Evolutionary conservation across 2,888 invertebrate species (phyloP).

Genomic region (Philonicus albiceps): DNA sequence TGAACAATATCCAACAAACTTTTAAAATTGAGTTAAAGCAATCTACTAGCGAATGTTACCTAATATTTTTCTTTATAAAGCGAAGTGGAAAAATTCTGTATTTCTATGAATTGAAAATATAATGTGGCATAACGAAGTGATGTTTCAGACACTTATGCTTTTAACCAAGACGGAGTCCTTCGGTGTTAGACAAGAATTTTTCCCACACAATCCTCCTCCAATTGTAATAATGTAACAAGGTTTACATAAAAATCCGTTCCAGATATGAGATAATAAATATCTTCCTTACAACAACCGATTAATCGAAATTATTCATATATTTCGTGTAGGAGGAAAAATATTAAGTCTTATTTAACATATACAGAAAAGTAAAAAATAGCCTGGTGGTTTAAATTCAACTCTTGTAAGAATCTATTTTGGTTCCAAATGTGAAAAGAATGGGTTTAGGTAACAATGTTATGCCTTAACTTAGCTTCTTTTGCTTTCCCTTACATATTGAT

Average conservation of each 20-base stretch:
- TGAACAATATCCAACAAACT: neutral
- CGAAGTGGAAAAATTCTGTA: neutral
- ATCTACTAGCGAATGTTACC: neutral
- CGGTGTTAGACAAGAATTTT: neutral
- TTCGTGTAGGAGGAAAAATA: neutral
- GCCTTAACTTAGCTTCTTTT: neutral
- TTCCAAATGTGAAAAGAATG: neutral
- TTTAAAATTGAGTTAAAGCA: neutral
- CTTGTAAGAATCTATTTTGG: neutral
- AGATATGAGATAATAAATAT: neutral
- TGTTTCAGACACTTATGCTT: neutral
- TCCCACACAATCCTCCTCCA: neutral
- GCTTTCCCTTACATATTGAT: neutral
- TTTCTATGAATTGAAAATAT: neutral
- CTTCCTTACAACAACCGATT: neutral
- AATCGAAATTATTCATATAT: too few relatives aligned
- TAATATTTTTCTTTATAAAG: neutral
- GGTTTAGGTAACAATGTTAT: neutral
- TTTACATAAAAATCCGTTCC: neutral
- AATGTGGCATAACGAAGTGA: neutral
- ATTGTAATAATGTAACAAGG: neutral
- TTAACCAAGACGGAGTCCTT: neutral
- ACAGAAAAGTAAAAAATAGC: neutral
- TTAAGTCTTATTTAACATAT: neutral
- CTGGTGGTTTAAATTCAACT: neutral